Evolutionary conservation across 2,797 vertebrate species (phyloP).

Genomic region (Sphaeramia orbicularis): DNA sequence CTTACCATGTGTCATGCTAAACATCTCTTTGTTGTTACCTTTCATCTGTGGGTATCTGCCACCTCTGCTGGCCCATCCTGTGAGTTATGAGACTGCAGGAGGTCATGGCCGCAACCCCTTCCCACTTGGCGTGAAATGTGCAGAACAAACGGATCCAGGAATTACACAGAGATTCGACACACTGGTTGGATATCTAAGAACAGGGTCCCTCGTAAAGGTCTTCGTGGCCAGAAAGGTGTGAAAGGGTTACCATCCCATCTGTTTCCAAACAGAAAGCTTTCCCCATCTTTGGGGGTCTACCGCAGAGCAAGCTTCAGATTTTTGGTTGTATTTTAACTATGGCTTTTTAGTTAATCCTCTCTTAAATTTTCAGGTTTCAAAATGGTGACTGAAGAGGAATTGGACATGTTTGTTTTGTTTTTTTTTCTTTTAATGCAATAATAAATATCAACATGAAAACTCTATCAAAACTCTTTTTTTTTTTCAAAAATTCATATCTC

Average conservation of each 20-base stretch:
- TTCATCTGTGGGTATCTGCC: constrained; percentile 90
- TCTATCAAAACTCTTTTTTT: too few relatives aligned
- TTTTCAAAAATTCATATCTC: too few relatives aligned
- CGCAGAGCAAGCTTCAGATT: constrained; percentile 43
- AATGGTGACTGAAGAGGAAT: too few relatives aligned
- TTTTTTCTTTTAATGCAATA: too few relatives aligned
- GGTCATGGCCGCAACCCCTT: constrained; percentile 83
- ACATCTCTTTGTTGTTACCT: constrained; percentile 89
- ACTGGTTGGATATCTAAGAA: constrained; percentile 74
- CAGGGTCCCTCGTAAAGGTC: constrained; percentile 54
- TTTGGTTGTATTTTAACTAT: background rate
- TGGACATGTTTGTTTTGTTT: too few relatives aligned
- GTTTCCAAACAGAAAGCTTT: constrained; percentile 59
- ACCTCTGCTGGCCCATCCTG: constrained; percentile 82
- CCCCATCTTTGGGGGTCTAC: constrained; percentile 57
- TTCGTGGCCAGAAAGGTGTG: constrained; percentile 70
- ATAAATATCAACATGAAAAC: too few relatives aligned
- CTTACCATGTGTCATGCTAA: constrained; percentile 79
- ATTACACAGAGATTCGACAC: constrained; percentile 83
- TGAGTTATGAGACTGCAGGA: constrained; percentile 87
- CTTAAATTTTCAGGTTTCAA: background rate
- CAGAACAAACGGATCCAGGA: constrained; percentile 88
- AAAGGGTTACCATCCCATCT: constrained; percentile 75
- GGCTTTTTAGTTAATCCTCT: background rate
- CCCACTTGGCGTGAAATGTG: constrained; percentile 90